Percentiles rank a stretch among this genome's conserved stretches.
Conservation (phyloP, 2,888 invertebrate species). For the Pollenia angustigena region DNA sequence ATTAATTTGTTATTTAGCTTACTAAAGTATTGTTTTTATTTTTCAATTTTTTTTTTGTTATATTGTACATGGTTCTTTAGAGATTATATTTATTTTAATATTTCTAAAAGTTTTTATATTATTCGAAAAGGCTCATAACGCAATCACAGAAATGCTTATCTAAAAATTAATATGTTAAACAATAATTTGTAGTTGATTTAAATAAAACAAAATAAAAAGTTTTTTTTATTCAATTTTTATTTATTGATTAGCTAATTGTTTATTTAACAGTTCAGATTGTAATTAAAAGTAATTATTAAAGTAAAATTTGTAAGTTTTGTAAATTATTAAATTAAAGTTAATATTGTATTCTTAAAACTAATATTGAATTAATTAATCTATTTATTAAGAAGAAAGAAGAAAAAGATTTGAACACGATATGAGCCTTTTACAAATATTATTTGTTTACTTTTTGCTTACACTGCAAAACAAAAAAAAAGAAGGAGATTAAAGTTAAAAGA, state of each 20-base stretch:
- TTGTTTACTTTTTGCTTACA: slow-evolving; percentile 23
- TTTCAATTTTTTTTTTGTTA: slow-evolving; percentile 39
- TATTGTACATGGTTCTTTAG: slow-evolving; percentile 65
- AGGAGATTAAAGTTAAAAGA: not conserved
- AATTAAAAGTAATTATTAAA: not conserved
- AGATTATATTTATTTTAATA: slow-evolving; percentile 20
- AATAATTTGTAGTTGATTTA: not conserved
- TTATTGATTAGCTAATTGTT: too few species aligned
- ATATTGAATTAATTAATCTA: slow-evolving; percentile 15
- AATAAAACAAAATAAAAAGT: not conserved
- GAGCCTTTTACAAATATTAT: slow-evolving; percentile 65
- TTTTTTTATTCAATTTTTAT: too few species aligned
- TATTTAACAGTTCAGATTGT: too few species aligned
- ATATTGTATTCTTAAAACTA: slow-evolving; percentile 44
- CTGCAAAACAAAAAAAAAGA: not conserved
- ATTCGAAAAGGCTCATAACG: slow-evolving; percentile 81
- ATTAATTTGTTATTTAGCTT: slow-evolving; percentile 25
- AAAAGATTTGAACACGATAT: slow-evolving; percentile 64
- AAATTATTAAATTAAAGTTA: not conserved
- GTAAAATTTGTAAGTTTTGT: not conserved
- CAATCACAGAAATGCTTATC: slow-evolving; percentile 84
- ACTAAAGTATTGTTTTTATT: slow-evolving; percentile 34
- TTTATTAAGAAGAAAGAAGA: slow-evolving; percentile 22
- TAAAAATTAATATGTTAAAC: not conserved
- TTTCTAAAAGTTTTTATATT: slow-evolving; percentile 37